Evolutionary conservation across 2,797 vertebrate species (phyloP), one percentile per base, ranked within the genome.

Genomic region (Darevskia nairensis): DNA sequence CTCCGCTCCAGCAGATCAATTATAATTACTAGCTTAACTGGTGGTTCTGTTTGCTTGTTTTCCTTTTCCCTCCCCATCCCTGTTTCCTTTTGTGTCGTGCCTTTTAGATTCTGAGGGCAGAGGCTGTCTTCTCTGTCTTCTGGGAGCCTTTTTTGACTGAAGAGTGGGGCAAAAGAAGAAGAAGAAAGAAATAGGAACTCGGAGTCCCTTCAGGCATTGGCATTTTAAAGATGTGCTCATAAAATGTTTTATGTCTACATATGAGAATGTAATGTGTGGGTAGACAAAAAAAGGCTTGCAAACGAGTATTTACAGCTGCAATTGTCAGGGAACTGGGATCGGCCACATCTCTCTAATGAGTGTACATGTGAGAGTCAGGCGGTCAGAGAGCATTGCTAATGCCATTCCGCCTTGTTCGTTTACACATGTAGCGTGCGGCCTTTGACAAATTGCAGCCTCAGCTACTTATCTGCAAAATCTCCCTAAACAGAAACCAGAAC

Each of bases 391-490:
- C 81, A n/a, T n/a, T 21, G 64, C 3, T 69, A 46, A 82, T 82
- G 41, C 44, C 81, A 82, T 82, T 69, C n/a, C n/a, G 27, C 64
- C 27, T n/a, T 9, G 32, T 29, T n/a, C 8, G 1, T 69, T 68
- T 46, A 69, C 41, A 82, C 64, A 44, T 17, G 59, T 27, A 44
- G 10, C 4, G 41, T 19, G 25, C 4, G 7, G 64, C 41, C 27
- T 46, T 68, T n/a, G 66, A 69, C 64, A 82, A 82, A 82, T 68
- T 29, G 29, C 81, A 46, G 81, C 39, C 41, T 46, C 15, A n/a
- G 59, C 27, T 46, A 8, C 15, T 69, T 82, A 82, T 82, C 81
- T 82, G 39, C 6, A 69, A 69, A 69, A 82, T 82, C 81, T 69
- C 66, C 39, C 8, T 46, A 68, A 21, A 69, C 81, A 82, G 69